Evolutionary conservation across 2,113 vertebrate genomes (phyloP).

Genomic region (Orthonyx spaldingii): DNA sequence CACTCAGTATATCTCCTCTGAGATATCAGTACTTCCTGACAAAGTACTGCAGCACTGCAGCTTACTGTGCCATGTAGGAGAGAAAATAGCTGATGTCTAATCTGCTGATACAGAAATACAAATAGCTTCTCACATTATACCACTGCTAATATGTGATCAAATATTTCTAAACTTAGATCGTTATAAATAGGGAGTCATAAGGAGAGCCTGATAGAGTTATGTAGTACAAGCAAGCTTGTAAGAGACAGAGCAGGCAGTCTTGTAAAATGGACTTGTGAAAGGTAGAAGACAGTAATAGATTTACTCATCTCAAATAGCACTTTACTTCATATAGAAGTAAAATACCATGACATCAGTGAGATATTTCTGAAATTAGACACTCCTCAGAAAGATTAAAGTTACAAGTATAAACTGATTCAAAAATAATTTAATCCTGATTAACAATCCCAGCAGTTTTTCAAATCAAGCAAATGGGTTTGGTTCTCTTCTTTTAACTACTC

Average conservation of each 20-base stretch:
- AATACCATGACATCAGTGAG: neutral
- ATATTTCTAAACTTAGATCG: conserved; percentile 3
- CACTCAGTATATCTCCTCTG: neutral
- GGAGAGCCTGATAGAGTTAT: neutral
- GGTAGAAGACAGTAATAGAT: neutral
- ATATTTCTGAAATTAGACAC: neutral
- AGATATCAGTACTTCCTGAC: neutral
- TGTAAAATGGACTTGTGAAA: neutral
- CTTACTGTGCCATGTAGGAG: neutral
- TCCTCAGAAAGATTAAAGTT: neutral
- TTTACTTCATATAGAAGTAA: neutral
- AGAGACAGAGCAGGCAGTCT: neutral
- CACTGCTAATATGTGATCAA: conserved; percentile 31
- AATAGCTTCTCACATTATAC: conserved; percentile 3
- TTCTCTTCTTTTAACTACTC: neutral
- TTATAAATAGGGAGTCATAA: conserved; percentile 6
- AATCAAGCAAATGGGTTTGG: neutral
- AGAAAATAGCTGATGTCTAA: conserved; percentile 10
- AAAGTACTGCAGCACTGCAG: neutral
- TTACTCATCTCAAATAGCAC: neutral
- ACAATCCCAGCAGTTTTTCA: neutral
- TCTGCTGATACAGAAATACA: conserved; percentile 20
- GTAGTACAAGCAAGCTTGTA: neutral
- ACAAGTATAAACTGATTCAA: neutral
- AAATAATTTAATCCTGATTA: neutral